Base-by-base conservation (phyloP, 30 jellyfish, hydroid and myxozoan genomes). In the Catostylus mosaicus region DNA sequence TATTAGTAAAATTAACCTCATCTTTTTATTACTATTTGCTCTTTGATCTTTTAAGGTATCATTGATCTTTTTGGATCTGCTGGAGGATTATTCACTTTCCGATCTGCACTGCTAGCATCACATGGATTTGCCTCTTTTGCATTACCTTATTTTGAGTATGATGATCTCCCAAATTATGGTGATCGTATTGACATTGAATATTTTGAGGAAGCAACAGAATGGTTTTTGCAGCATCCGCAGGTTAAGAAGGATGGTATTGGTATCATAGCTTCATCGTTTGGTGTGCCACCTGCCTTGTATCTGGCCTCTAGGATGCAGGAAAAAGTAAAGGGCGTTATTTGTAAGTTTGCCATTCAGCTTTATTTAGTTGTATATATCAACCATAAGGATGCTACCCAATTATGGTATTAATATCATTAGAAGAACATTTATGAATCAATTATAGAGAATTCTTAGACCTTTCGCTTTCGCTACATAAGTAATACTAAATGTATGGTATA, bases 91-190 rank as follows among this genome's bases (percentile, higher is more conserved):
- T 2, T 72, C 12, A 14, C 50, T 19, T 47, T 34, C 75, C 82
- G 96, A 54, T 89, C 96, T 11, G 92, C 92, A 1, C 60, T 88
- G 26, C 68, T 88, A 23, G 96, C 96, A 35, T 78, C 92, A 16
- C 96, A 88, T 77, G 93, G 93, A 20, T 88, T 67, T 52, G 62
- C 67, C n/a, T 57, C 84, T 0, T 88, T 30, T n/a, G 82, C 89
- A 3, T 67, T 69, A 2, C 89, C 89, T 8, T 23, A 30, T 48
- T 72, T 72, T 24, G 45, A 23, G 45, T 72, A 72, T 47, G 71
- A 72, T 11, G 84, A 72, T 46, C 62, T 72, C 19, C 84, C 84
- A 30, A 35, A 31, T 11, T 72, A 70, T 14, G 34, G 30, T 0
- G 16, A n/a, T 30, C 78, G 79, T 1, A 69, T 88, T 54, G 77